Evolutionary conservation across 1,140 invertebrate genomes (phyloP).

Genomic region (Diachasmimorpha longicaudata): DNA sequence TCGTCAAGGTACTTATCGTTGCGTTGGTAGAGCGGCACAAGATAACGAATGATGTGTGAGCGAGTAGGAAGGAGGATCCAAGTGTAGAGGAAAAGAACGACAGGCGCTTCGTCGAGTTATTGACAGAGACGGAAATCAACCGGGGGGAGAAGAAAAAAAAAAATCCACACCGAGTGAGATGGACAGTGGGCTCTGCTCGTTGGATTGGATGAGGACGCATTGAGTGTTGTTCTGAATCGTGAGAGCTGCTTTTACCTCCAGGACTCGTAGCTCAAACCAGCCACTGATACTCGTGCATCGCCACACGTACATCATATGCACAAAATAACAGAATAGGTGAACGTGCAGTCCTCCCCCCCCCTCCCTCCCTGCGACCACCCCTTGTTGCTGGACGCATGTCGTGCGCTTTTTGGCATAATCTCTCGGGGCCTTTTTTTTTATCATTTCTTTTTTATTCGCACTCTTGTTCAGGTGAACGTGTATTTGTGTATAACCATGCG

Average conservation of each 20-base stretch:
- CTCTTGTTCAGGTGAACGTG: background rate
- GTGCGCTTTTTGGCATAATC: background rate
- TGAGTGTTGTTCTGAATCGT: constrained; percentile 6
- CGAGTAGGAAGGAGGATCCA: background rate
- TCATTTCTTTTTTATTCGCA: background rate
- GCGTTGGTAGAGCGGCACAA: constrained; percentile 4
- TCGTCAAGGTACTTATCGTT: constrained; percentile 20
- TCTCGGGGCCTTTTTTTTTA: background rate
- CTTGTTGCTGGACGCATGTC: background rate
- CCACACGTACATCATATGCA: background rate
- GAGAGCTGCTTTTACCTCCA: constrained; percentile 17
- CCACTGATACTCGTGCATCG: background rate
- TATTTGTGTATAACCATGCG: background rate
- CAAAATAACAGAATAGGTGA: background rate
- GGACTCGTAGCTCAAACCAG: constrained; percentile 4
- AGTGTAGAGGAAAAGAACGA: background rate
- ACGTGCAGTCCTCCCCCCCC: too few species aligned
- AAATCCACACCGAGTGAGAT: background rate
- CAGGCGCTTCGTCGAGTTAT: background rate
- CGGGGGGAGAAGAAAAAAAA: background rate
- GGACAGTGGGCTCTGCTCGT: constrained; percentile 4
- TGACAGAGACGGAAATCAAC: constrained; percentile 2
- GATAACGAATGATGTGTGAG: constrained; percentile 8
- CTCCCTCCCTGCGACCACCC: too few species aligned
- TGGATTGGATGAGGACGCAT: constrained; percentile 20